Conservation (phyloP, 2,797 vertebrate species). For the Erithacus rubecula region DNA sequence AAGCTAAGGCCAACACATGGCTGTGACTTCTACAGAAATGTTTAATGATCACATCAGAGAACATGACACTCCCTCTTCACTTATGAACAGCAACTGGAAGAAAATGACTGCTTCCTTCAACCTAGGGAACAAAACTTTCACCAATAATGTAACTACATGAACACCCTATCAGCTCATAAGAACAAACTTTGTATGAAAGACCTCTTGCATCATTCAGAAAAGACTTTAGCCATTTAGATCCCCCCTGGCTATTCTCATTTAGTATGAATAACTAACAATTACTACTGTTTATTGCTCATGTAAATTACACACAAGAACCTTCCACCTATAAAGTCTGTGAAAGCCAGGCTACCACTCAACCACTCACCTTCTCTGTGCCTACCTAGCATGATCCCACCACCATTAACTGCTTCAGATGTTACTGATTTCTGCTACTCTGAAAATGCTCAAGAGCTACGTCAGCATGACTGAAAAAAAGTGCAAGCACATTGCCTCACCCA, state of each 20-base stretch:
- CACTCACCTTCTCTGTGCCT: neutral
- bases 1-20: neutral
- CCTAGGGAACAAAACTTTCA: neutral
- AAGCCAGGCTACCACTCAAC: neutral
- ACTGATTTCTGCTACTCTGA: neutral
- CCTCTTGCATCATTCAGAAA: neutral
- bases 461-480: neutral
- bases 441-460: neutral
- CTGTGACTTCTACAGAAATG: neutral
- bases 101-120: neutral
- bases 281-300: neutral
- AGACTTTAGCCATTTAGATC: neutral
- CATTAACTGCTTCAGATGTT: neutral
- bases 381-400: neutral
- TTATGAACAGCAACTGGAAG: neutral
- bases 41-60: neutral
- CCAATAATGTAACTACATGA: neutral
- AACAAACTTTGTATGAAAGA: neutral
- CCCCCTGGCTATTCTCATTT: neutral
- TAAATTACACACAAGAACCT: neutral
- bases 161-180: neutral
- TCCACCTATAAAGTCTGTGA: neutral
- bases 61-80: accelerated
- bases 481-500: neutral
- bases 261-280: neutral